Evolutionary conservation across 2,888 invertebrate genomes (phyloP).

Genomic region (Drosophila limbata): DNA sequence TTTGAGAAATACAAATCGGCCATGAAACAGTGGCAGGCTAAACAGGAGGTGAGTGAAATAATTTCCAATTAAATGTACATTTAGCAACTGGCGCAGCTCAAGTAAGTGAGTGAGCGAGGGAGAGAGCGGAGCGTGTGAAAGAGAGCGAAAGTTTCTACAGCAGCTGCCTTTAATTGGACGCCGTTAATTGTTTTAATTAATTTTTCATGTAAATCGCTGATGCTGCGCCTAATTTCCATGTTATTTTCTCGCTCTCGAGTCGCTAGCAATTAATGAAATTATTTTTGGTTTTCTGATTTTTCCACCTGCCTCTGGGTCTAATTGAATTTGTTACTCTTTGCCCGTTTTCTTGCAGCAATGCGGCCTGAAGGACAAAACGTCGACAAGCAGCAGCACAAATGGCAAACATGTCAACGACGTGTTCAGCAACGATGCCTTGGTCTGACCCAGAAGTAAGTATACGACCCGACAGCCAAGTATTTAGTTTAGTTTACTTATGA

Average conservation of each 20-base stretch:
- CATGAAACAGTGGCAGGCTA: slow-evolving; percentile 97
- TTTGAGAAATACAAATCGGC: slow-evolving; percentile 98
- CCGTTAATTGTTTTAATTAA: slow-evolving; percentile 84
- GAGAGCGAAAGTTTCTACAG: slow-evolving; percentile 11
- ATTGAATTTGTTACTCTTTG: slow-evolving; percentile 35
- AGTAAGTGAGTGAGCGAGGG: not conserved
- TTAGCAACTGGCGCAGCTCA: slow-evolving; percentile 19
- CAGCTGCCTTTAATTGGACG: slow-evolving; percentile 66
- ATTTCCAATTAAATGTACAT: slow-evolving; percentile 49
- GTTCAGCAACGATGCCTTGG: slow-evolving; percentile 84
- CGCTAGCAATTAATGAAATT: slow-evolving; percentile 64
- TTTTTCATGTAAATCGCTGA: slow-evolving; percentile 68
- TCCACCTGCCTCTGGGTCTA: slow-evolving; percentile 10
- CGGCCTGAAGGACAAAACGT: slow-evolving; percentile 82
- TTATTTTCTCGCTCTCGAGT: slow-evolving; percentile 51
- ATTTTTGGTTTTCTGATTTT: slow-evolving; percentile 37
- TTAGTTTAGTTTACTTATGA: slow-evolving; percentile 2
- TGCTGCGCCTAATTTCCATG: slow-evolving; percentile 54
- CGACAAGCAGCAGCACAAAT: slow-evolving; percentile 45
- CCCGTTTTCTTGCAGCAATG: slow-evolving; percentile 79
- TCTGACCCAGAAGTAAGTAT: slow-evolving; percentile 85
- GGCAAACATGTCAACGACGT: slow-evolving; percentile 85
- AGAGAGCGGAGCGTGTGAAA: not conserved
- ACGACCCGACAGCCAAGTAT: slow-evolving; percentile 26
- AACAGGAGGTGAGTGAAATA: slow-evolving; percentile 90